These are phyloP conservation scores for Ctenopoma multispine DNA, from an alignment of 2,797 vertebrate genomes.

Conservation along the genomic window DNA sequence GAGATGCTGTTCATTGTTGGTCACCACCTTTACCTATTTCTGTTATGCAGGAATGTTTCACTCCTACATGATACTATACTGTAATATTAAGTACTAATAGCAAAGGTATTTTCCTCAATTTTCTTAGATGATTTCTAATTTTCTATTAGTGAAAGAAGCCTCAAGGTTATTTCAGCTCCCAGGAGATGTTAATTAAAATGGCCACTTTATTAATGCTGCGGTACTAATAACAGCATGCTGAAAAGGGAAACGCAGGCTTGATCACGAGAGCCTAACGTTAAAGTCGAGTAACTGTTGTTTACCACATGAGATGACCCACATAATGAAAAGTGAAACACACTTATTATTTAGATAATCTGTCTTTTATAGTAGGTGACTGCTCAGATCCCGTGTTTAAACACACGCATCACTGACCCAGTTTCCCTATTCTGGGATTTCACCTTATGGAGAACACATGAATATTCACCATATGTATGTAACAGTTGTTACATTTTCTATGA, in stretches of 20 bases:
- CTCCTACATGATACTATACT: not conserved
- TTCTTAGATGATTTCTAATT: conserved; percentile 4
- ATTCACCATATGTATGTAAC: not conserved
- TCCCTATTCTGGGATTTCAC: not conserved
- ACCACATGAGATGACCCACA: not conserved
- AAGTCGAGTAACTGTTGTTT: conserved; percentile 16
- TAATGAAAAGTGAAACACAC: conserved; percentile 5
- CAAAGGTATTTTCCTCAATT: not conserved
- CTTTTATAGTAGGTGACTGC: not conserved
- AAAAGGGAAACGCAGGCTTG: conserved; percentile 5
- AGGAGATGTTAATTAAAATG: conserved; percentile 16
- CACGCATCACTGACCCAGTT: not conserved
- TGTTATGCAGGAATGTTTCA: not conserved
- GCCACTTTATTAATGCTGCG: not conserved
- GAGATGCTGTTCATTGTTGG: not conserved
- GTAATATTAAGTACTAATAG: not conserved
- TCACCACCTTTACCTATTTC: not conserved
- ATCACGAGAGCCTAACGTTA: conserved; percentile 1
- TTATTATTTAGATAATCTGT: not conserved
- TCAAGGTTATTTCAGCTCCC: not conserved
- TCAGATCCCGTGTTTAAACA: not conserved
- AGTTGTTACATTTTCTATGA: not conserved
- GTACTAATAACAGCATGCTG: not conserved
- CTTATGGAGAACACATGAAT: not conserved
- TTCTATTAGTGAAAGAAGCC: not conserved